Evolutionary conservation across 2,113 vertebrate genomes (phyloP).

Genomic region (Perccottus glenii): DNA sequence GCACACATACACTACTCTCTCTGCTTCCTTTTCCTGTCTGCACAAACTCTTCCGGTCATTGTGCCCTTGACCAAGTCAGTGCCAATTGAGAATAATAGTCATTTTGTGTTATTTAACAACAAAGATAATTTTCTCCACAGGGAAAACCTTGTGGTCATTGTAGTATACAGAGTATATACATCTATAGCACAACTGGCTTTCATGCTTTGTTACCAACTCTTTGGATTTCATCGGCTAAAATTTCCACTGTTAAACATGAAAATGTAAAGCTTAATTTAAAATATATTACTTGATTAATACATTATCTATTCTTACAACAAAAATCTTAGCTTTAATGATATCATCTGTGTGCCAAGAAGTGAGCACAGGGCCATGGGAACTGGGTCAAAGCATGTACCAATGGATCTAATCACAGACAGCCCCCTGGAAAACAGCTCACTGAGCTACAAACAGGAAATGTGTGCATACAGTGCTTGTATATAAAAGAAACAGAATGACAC

Average conservation of each 20-base stretch:
- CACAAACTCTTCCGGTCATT: slow-evolving; percentile 76
- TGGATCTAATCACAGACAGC: slow-evolving; percentile 62
- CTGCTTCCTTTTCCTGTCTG: slow-evolving; percentile 60
- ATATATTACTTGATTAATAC: too few relatives aligned
- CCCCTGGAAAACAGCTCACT: slow-evolving; percentile 52
- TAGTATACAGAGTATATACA: slow-evolving; percentile 27
- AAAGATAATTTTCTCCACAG: slow-evolving; percentile 36
- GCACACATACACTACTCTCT: slow-evolving; percentile 24
- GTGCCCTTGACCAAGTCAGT: slow-evolving; percentile 56
- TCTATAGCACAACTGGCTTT: neutral
- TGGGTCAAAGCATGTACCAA: slow-evolving; percentile 68
- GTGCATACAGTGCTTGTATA: neutral
- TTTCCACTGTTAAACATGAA: too few relatives aligned
- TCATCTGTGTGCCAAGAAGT: slow-evolving; percentile 48
- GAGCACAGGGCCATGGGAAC: slow-evolving; percentile 70
- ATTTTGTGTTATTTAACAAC: slow-evolving; percentile 57
- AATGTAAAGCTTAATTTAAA: too few relatives aligned
- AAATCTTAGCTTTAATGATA: slow-evolving; percentile 44
- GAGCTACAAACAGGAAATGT: slow-evolving; percentile 43
- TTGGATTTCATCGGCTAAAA: too few relatives aligned
- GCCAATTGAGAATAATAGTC: slow-evolving; percentile 55
- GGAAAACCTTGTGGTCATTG: slow-evolving; percentile 14
- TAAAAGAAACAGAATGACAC: slow-evolving; percentile 30
- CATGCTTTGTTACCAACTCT: neutral
- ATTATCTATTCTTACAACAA: slow-evolving; percentile 10